Percentiles rank a stretch among this genome's conserved stretches.
phyloP scores from a whole-genome alignment of 2,888 invertebrate genomes.

The Abrostola tripartita region DNA sequence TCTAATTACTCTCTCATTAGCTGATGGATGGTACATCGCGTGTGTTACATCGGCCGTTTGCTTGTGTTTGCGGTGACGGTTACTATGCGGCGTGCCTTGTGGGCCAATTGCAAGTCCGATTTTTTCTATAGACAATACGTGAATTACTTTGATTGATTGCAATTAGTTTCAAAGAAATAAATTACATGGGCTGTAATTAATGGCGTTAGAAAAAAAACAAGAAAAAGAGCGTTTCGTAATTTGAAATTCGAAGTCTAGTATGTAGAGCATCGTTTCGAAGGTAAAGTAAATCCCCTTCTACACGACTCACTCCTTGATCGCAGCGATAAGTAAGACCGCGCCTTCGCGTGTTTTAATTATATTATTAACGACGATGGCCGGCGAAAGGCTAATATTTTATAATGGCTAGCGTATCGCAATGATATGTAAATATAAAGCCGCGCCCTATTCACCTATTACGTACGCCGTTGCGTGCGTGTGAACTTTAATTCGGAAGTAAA shows the following conservation, averaged over 20 bases:
- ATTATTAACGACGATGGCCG: slow-evolving; percentile 85
- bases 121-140: slow-evolving; percentile 38
- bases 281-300: slow-evolving; percentile 53
- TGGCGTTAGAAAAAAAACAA: slow-evolving; percentile 1
- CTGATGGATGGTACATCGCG: slow-evolving; percentile 76
- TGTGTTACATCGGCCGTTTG: slow-evolving; percentile 54
- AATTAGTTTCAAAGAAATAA: slow-evolving; percentile 8
- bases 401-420: slow-evolving; percentile 86
- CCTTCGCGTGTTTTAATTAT: slow-evolving; percentile 88
- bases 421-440: slow-evolving; percentile 87
- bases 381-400: slow-evolving; percentile 87
- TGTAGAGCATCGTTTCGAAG: slow-evolving; percentile 25
- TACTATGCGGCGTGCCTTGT: slow-evolving; percentile 42
- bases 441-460: slow-evolving; percentile 79
- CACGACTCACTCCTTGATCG: slow-evolving; percentile 78
- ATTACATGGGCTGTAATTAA: background rate
- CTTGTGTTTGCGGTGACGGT: slow-evolving; percentile 52
- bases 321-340: slow-evolving; percentile 81
- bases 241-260: slow-evolving; percentile 37
- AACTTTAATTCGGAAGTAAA: slow-evolving; percentile 84
- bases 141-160: slow-evolving; percentile 39
- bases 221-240: slow-evolving; percentile 8
- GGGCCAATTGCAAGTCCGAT: slow-evolving; percentile 47
- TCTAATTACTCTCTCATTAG: slow-evolving; percentile 87
- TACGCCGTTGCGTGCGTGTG: slow-evolving; percentile 79